These are phyloP conservation scores for Triplophysa siluroides DNA, from an alignment of 2,113 vertebrate genomes.

Conservation along the genomic window DNA sequence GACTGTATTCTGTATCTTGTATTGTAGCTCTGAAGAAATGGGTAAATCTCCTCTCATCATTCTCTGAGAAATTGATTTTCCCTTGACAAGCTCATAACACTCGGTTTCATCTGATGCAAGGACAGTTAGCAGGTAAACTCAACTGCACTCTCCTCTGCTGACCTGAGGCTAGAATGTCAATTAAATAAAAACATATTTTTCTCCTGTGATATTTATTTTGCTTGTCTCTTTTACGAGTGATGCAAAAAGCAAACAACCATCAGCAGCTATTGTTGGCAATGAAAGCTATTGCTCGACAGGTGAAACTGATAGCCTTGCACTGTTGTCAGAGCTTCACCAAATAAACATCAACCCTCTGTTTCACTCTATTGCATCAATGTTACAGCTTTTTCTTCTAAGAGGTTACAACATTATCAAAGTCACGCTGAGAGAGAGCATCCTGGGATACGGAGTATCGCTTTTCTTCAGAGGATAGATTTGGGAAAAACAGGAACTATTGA, in stretches of 20 bases:
- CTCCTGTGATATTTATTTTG: slow-evolving; percentile 11
- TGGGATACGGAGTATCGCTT: not conserved
- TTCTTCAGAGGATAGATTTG: not conserved
- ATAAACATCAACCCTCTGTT: slow-evolving; percentile 64
- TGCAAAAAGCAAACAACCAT: slow-evolving; percentile 52
- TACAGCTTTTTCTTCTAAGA: slow-evolving; percentile 58
- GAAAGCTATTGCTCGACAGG: slow-evolving; percentile 56
- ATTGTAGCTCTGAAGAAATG: slow-evolving; percentile 14
- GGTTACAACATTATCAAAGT: slow-evolving; percentile 44
- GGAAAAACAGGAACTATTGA: not conserved
- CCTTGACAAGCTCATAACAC: slow-evolving; percentile 61
- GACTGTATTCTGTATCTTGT: slow-evolving; percentile 3
- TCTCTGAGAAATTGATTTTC: slow-evolving; percentile 62
- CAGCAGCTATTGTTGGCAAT: slow-evolving; percentile 41
- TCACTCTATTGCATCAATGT: slow-evolving; percentile 67
- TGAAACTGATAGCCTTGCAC: slow-evolving; percentile 55
- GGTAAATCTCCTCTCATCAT: slow-evolving; percentile 23
- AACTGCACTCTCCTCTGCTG: slow-evolving; percentile 51
- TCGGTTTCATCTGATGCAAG: slow-evolving; percentile 55
- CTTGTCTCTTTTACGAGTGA: slow-evolving; percentile 48
- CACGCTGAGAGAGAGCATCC: not conserved
- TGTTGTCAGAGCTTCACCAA: slow-evolving; percentile 61
- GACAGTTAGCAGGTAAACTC: slow-evolving; percentile 62
- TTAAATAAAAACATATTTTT: slow-evolving; percentile 60
- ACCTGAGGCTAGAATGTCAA: slow-evolving; percentile 64